Percentiles rank a stretch among this genome's conserved stretches.
Conservation (phyloP, 1,140 invertebrate species). For the Trinorchestia longiramus region DNA sequence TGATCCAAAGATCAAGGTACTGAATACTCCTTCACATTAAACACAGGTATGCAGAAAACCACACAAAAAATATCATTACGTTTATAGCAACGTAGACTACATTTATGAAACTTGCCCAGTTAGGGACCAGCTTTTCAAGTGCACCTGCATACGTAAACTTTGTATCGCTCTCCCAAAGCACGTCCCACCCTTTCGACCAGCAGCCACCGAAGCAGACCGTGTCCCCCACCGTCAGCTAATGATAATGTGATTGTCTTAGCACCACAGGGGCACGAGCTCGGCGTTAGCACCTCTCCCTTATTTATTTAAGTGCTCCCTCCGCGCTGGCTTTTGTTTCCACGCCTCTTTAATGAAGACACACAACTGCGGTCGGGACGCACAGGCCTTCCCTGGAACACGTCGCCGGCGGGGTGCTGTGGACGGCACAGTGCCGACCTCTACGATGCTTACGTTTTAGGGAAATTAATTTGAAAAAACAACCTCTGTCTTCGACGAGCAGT, state of each 20-base stretch:
- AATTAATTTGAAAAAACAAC: no score
- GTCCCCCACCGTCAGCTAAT: conserved; percentile 14
- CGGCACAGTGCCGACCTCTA: no score
- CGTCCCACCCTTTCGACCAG: no score
- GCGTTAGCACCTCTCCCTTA: conserved; percentile 39
- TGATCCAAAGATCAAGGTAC: not conserved
- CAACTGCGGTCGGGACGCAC: not conserved
- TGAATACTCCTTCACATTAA: no score
- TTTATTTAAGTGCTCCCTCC: conserved; percentile 30
- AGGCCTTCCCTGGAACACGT: not conserved
- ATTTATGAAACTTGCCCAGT: not conserved
- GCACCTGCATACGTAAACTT: not conserved
- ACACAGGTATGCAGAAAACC: not conserved
- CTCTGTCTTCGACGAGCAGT: no score
- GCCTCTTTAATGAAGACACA: conserved; percentile 7
- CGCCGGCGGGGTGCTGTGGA: no score
- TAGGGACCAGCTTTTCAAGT: not conserved
- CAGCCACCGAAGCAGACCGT: not conserved
- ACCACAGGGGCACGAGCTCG: conserved; percentile 21
- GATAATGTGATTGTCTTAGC: conserved; percentile 50
- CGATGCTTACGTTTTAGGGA: no score
- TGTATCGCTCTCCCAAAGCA: not conserved
- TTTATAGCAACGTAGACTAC: not conserved
- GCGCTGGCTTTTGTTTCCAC: not conserved
- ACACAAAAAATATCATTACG: not conserved